Evolutionary conservation across 2,888 invertebrate species (phyloP).

Genomic region (Branchellion lobata): DNA sequence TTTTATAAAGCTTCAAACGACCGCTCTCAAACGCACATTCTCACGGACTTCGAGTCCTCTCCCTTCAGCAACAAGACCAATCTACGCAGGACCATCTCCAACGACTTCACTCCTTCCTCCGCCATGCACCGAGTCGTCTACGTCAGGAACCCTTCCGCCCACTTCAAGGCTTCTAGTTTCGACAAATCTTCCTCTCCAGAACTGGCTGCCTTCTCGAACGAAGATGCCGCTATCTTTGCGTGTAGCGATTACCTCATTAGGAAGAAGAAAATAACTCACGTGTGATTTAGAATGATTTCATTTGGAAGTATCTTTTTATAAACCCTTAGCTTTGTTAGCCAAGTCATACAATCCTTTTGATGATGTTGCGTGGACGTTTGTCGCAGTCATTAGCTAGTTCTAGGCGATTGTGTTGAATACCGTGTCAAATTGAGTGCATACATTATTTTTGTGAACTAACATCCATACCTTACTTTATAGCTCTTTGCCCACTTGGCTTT

Average conservation of each 20-base stretch:
- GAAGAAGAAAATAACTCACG: constrained; percentile 1
- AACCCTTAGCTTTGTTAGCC: too few species aligned
- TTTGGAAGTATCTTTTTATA: too few species aligned
- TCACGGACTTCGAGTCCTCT: not conserved
- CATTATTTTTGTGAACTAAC: too few species aligned
- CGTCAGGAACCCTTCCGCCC: too few species aligned
- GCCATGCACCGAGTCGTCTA: not conserved
- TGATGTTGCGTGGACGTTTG: too few species aligned
- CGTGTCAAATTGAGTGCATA: too few species aligned
- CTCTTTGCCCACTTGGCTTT: too few species aligned
- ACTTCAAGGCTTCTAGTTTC: not conserved
- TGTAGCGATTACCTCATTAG: not conserved
- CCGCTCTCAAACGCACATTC: not conserved
- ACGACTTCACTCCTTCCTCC: not conserved
- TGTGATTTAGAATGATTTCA: not conserved
- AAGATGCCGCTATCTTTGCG: not conserved
- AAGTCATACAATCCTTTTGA: too few species aligned
- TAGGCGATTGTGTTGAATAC: too few species aligned
- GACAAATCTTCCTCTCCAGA: not conserved
- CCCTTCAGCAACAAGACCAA: not conserved
- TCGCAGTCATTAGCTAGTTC: too few species aligned
- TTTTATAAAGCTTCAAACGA: too few species aligned
- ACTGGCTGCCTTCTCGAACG: not conserved
- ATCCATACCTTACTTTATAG: too few species aligned
- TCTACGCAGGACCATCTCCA: not conserved